Evolutionary conservation across 2,797 vertebrate genomes (phyloP), one percentile per base, ranked within the genome.

Genomic region (Hemitrygon akajei): DNA sequence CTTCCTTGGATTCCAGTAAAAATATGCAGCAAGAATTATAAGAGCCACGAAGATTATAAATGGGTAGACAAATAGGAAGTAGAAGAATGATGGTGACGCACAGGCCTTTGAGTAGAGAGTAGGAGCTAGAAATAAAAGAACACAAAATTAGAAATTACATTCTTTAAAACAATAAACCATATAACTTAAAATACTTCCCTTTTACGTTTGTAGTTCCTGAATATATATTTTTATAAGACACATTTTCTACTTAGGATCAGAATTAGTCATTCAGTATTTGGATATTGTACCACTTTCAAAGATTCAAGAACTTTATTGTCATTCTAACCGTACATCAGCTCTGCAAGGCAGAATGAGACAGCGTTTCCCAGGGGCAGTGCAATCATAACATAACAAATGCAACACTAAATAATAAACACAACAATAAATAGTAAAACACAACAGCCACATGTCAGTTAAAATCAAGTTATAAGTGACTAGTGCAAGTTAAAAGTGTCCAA

Each of bases 31-130:
- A 94, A 89, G 73, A 58, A 94, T 0, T 18, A 94, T 63, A 93
- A 96, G 93, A 10, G 96, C 82, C 69, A 95, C 0, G 18, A 96
- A 37, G 87, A 96, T 9, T 76, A 96, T 0, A 25, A 95, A 93
- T 0, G 95, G 96, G 22, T 94, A 95, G 79, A 7, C 76, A 0
- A 96, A 6, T 1, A 97, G 93, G 81, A 97, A 95, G 94, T 95
- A 94, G 95, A 96, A 93, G 3, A 97, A 89, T 2, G 91, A 30
- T 37, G 94, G 16, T 0, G 95, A 96, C 0, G 96, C 96, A 89
- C 96, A 97, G 94, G 96, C 95, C 93, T 94, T 95, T 76, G 95
- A 95, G 58, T 94, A 84, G 94, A 95, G 81, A 0, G 95, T 95
- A 94, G 95, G 58, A 58, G 95, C 96, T 97, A 94, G 34, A 93